These are phyloP conservation scores for Dasyurus viverrinus DNA, from an alignment of 2,113 vertebrate species.

Conservation along the genomic window DNA sequence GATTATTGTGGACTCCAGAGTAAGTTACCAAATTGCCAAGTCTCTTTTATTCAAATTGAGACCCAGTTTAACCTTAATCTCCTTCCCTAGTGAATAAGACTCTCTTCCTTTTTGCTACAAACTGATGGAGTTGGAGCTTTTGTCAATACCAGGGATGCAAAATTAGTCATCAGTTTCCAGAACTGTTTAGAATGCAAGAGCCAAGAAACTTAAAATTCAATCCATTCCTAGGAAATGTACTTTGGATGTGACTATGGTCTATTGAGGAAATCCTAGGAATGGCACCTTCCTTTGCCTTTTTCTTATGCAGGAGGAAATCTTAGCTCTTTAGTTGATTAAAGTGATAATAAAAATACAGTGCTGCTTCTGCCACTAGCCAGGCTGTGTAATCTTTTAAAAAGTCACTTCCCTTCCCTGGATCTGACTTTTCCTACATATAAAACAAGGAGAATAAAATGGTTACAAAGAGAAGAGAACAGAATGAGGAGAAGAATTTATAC, in stretches of 20 bases:
- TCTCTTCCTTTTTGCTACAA: conserved; percentile 22
- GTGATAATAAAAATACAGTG: neutral
- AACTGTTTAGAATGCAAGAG: conserved; percentile 11
- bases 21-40: conserved; percentile 8
- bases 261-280: neutral
- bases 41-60: conserved; percentile 20
- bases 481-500: neutral
- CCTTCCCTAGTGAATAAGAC: conserved; percentile 11
- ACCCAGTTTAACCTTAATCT: conserved; percentile 31
- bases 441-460: neutral
- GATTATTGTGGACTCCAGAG: neutral
- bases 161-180: neutral
- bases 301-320: neutral
- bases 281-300: neutral
- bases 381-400: neutral
- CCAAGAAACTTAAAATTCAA: neutral
- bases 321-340: neutral
- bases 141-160: conserved; percentile 7
- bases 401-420: neutral
- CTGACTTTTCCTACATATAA: neutral
- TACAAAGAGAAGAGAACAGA: neutral
- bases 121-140: conserved; percentile 20
- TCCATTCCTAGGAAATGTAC: neutral
- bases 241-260: neutral
- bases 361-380: neutral